Evolutionary conservation across 2,797 vertebrate genomes (phyloP).

Genomic region (Betta splendens): DNA sequence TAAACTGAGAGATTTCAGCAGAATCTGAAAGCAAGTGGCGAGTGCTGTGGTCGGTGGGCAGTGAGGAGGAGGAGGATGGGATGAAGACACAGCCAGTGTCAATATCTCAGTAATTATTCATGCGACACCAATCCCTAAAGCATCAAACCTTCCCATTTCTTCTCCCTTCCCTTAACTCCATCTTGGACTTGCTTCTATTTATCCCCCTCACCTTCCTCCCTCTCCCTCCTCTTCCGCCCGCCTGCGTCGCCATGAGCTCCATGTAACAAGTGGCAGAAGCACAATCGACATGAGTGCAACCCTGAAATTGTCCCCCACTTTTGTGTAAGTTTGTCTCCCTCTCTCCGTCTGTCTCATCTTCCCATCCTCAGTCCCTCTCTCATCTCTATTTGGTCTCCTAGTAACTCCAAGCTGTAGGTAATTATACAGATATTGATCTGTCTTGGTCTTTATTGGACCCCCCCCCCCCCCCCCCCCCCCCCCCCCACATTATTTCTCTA

Average conservation of each 20-base stretch:
- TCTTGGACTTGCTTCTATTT: constrained; percentile 5
- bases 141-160: not conserved
- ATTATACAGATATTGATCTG: constrained; percentile 71
- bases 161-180: not conserved
- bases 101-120: constrained; percentile 64
- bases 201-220: not conserved
- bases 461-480: not conserved
- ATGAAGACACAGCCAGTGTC: constrained; percentile 28
- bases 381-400: constrained; percentile 60
- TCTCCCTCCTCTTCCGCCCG: not conserved
- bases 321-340: constrained; percentile 8
- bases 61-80: not conserved
- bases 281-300: constrained; percentile 31
- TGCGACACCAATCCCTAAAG: constrained; percentile 26
- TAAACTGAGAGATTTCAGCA: constrained; percentile 4
- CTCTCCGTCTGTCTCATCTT: constrained; percentile 15
- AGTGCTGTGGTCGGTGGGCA: not conserved
- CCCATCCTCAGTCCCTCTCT: constrained; percentile 10
- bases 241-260: constrained; percentile 2
- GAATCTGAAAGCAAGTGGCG: constrained; percentile 4
- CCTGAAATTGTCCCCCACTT: constrained; percentile 35
- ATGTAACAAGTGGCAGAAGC: constrained; percentile 20
- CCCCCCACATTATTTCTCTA: not conserved
- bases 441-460: constrained; percentile 23
- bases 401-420: constrained; percentile 72